phyloP scores from a whole-genome alignment of 2,888 invertebrate species.

The Drosophila anomelani region DNA sequence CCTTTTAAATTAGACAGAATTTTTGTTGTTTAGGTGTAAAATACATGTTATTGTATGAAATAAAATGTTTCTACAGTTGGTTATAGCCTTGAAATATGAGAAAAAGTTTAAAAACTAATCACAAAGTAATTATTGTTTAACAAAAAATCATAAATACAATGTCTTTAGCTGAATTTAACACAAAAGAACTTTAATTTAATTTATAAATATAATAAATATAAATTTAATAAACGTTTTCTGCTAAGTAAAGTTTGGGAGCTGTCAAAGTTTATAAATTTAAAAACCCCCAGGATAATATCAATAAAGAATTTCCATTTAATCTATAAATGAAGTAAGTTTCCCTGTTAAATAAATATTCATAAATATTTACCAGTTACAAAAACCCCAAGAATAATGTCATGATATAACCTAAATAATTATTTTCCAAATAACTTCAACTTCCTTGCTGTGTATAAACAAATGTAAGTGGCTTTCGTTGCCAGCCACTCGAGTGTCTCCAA shows the following conservation, averaged over 20 bases:
- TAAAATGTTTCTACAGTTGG: not conserved
- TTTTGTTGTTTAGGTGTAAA: too few relatives aligned
- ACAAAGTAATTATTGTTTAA: not conserved
- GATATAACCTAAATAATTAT: not conserved
- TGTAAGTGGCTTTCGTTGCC: constrained; percentile 40
- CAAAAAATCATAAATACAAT: not conserved
- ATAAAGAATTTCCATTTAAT: not conserved
- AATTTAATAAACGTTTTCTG: too few relatives aligned
- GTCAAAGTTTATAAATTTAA: not conserved
- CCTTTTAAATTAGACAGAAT: too few relatives aligned
- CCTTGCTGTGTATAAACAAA: constrained; percentile 5
- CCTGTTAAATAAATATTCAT: not conserved
- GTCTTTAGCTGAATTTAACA: too few relatives aligned
- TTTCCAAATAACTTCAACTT: not conserved
- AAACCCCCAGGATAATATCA: not conserved
- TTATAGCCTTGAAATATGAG: not conserved
- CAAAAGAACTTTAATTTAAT: too few relatives aligned
- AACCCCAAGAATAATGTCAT: not conserved
- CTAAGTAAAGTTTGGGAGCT: too few relatives aligned
- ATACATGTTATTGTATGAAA: too few relatives aligned
- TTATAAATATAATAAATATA: too few relatives aligned
- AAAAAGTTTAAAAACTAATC: not conserved
- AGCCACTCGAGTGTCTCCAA: constrained; percentile 40
- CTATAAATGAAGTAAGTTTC: not conserved
- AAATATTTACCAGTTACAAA: not conserved